These are phyloP conservation scores for Kryptopterus vitreolus DNA, from an alignment of 2,797 vertebrate genomes.

Conservation along the genomic window DNA sequence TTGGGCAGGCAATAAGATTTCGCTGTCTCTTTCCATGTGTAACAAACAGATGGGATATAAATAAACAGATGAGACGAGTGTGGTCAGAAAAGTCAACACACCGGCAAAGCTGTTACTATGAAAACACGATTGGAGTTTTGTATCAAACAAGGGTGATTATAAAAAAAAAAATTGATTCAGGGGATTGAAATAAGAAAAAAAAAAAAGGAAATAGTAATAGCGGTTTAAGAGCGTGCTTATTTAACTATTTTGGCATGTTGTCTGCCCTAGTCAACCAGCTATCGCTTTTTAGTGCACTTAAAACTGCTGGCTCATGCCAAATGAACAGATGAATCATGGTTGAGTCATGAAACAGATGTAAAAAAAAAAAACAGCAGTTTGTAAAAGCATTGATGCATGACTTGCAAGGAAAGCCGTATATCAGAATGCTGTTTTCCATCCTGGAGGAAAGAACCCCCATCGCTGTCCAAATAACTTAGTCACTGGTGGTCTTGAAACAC, in stretches of 20 bases:
- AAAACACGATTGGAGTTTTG: constrained; percentile 11
- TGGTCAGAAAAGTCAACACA: constrained; percentile 32
- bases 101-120: constrained; percentile 35
- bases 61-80: constrained; percentile 44
- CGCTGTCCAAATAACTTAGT: neutral
- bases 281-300: neutral
- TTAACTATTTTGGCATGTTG: constrained; percentile 20
- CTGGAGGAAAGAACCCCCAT: neutral
- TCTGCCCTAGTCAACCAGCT: constrained; percentile 1
- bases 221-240: neutral
- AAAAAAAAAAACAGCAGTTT: constrained; percentile 12
- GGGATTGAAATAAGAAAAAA: constrained; percentile 23
- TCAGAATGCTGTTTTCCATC: neutral
- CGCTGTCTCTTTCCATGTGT: constrained; percentile 53
- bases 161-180: neutral
- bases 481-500: neutral
- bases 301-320: constrained; percentile 14
- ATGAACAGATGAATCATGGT: constrained; percentile 41
- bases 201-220: constrained; percentile 20
- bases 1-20: constrained; percentile 47
- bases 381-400: neutral
- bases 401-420: neutral
- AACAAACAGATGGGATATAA: constrained; percentile 45
- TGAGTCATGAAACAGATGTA: constrained; percentile 37
- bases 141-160: constrained; percentile 3